These are phyloP conservation scores for Carabus problematicus DNA, from an alignment of 2,888 invertebrate genomes.

Conservation along the genomic window DNA sequence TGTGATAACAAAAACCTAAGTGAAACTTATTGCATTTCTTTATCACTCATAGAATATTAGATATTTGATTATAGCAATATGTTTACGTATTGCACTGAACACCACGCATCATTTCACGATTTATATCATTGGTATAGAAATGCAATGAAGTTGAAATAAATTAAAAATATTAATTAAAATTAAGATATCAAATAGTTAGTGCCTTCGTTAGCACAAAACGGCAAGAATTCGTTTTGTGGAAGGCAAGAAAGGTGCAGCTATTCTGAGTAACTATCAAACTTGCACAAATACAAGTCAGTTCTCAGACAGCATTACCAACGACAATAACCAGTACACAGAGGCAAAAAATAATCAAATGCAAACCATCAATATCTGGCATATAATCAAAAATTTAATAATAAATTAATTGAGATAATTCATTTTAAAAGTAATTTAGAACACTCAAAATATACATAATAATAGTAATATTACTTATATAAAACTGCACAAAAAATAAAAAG, in stretches of 20 bases:
- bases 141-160: constrained; percentile 23
- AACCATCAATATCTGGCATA: constrained; percentile 18
- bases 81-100: constrained; percentile 26
- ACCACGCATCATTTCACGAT: constrained; percentile 11
- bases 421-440: constrained; percentile 16
- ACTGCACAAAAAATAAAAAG: constrained; percentile 29
- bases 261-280: constrained; percentile 34
- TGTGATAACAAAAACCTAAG: constrained; percentile 32
- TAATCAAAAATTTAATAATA: constrained; percentile 35
- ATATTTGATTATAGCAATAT: constrained; percentile 21
- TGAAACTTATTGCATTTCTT: constrained; percentile 30
- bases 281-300: constrained; percentile 29
- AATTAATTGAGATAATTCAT: constrained; percentile 32
- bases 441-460: constrained; percentile 37
- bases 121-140: constrained; percentile 11
- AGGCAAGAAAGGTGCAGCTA: constrained; percentile 30
- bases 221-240: constrained; percentile 26
- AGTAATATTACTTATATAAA: constrained; percentile 13
- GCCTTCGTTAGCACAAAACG: constrained; percentile 33
- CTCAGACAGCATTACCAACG: constrained; percentile 28
- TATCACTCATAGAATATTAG: constrained; percentile 8
- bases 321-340: constrained; percentile 13
- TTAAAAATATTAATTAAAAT: constrained; percentile 8
- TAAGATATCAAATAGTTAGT: neutral
- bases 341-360: constrained; percentile 15